Evolutionary conservation across 2,113 vertebrate genomes (phyloP).

Genomic region (Melozone crissalis): DNA sequence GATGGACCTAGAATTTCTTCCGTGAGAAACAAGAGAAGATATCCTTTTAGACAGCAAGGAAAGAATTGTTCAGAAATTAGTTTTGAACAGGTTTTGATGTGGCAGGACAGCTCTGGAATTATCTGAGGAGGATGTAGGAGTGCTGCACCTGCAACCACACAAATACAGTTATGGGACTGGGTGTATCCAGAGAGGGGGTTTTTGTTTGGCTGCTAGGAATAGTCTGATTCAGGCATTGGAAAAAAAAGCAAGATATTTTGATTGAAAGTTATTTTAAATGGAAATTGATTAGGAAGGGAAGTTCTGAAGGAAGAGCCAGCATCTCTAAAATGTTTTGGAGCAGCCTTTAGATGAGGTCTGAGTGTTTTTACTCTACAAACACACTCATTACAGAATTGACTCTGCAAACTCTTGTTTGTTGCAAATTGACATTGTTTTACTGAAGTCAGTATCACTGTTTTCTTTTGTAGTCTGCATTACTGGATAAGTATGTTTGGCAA

Average conservation of each 20-base stretch:
- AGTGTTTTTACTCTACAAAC: neutral
- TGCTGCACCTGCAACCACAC: neutral
- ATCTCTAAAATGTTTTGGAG: neutral
- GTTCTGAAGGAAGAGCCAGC: neutral
- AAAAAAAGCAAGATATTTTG: neutral
- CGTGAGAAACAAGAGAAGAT: neutral
- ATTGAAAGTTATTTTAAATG: neutral
- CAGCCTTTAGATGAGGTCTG: neutral
- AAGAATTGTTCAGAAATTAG: neutral
- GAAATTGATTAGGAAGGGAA: neutral
- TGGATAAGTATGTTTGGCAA: neutral
- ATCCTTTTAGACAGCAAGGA: neutral
- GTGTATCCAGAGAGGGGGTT: neutral
- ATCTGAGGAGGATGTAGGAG: accelerated
- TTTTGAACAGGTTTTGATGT: neutral
- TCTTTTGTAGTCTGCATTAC: neutral
- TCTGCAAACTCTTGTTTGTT: neutral
- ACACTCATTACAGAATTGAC: neutral
- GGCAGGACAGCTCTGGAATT: neutral
- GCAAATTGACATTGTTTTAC: neutral
- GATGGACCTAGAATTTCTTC: neutral
- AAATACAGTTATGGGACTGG: neutral
- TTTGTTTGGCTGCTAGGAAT: neutral
- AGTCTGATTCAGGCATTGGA: neutral
- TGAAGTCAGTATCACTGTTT: neutral